A percentile compares a stretch with the other conserved stretches of the same genome.
Conservation (phyloP, 2,113 vertebrate species). For the Shinisaurus crocodilurus region DNA sequence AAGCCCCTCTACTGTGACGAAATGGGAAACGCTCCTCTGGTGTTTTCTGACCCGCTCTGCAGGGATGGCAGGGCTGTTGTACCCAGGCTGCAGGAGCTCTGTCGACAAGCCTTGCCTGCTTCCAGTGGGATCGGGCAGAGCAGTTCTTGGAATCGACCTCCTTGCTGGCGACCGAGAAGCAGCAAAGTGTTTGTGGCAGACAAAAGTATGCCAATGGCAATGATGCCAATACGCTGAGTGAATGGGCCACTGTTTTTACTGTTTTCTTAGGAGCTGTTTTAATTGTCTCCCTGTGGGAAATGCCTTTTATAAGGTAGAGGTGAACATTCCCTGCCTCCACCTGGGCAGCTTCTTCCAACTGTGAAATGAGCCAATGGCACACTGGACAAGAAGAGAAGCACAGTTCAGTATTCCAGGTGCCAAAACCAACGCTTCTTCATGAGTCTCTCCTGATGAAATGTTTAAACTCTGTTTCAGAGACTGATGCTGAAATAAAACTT, state of each 20-base stretch:
- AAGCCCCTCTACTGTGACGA: slow-evolving; percentile 68
- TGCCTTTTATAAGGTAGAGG: accelerated
- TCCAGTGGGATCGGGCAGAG: accelerated
- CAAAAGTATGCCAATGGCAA: not conserved
- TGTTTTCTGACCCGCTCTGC: slow-evolving; percentile 72
- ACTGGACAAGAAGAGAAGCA: not conserved
- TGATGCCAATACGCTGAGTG: not conserved
- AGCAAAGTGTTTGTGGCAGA: accelerated
- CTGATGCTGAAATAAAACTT: not conserved
- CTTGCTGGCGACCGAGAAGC: slow-evolving; percentile 24
- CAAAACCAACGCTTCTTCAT: slow-evolving; percentile 10
- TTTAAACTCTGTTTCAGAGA: not conserved
- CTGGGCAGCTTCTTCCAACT: slow-evolving; percentile 19
- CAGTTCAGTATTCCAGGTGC: slow-evolving; percentile 20
- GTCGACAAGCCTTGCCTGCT: slow-evolving; percentile 46
- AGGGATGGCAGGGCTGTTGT: slow-evolving; percentile 57
- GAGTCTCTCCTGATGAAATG: not conserved
- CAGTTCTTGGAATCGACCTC: accelerated
- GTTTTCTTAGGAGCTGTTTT: slow-evolving; percentile 19
- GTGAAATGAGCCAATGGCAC: not conserved
- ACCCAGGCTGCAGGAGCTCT: slow-evolving; percentile 64
- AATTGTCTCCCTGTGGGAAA: not conserved
- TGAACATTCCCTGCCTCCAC: not conserved
- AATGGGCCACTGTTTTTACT: not conserved
- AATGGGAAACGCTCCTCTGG: slow-evolving; percentile 66